phyloP scores from a whole-genome alignment of 2,888 invertebrate species.

The Shargacucullia verbasci region DNA sequence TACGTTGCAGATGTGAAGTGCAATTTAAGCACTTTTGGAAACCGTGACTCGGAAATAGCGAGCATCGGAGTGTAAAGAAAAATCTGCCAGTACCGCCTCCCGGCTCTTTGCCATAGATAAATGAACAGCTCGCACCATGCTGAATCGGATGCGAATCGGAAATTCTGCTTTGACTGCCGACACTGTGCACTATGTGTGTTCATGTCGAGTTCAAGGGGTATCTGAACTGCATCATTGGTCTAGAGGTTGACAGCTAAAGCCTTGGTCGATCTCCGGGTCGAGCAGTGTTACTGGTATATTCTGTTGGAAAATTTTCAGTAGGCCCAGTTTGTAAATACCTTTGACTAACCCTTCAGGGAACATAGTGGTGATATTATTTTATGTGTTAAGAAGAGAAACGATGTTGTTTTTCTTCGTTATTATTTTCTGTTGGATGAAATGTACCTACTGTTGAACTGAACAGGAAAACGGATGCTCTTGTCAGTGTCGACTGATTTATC shows the following conservation, averaged over 20 bases:
- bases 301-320: too few relatives aligned
- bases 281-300: too few relatives aligned
- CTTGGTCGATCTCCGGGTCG: too few relatives aligned
- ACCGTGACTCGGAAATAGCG: constrained; percentile 39
- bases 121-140: constrained; percentile 35
- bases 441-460: background rate
- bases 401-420: too few relatives aligned
- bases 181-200: constrained; percentile 24
- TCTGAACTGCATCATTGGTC: too few relatives aligned
- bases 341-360: too few relatives aligned
- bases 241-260: too few relatives aligned
- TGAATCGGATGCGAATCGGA: constrained; percentile 23
- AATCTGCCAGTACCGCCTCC: constrained; percentile 20
- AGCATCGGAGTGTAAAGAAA: constrained; percentile 49
- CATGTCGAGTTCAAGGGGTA: constrained; percentile 2
- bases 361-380: too few relatives aligned
- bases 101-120: constrained; percentile 35
- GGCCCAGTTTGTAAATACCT: too few relatives aligned
- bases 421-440: too few relatives aligned
- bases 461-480: background rate
- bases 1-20: constrained; percentile 34
- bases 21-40: constrained; percentile 50
- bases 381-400: too few relatives aligned
- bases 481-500: background rate
- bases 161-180: constrained; percentile 22